Percentiles rank a stretch among this genome's conserved stretches.
phyloP scores from a whole-genome alignment of 2,113 vertebrate genomes.

The Drymodes brunneopygia region DNA sequence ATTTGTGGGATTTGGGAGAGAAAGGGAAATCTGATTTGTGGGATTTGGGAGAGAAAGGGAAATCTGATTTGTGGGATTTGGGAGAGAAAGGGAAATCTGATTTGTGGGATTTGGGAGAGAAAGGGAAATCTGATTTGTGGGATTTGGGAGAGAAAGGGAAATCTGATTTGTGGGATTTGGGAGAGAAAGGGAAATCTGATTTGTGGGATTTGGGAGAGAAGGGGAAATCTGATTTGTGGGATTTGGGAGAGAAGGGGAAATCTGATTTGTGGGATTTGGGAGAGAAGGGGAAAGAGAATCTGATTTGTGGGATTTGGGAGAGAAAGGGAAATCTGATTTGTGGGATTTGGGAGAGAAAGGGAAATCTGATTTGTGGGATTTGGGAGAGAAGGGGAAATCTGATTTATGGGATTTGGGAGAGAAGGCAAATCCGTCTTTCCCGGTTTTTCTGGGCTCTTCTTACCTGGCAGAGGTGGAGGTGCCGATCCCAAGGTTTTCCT shows the following conservation, averaged over 20 bases:
- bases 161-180: neutral
- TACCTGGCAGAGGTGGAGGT: neutral
- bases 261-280: neutral
- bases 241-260: neutral
- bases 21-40: neutral
- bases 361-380: neutral
- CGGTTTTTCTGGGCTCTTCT: neutral
- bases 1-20: neutral
- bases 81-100: neutral
- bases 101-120: neutral
- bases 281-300: neutral
- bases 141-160: neutral
- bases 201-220: neutral
- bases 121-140: neutral
- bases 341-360: neutral
- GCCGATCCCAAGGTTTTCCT: neutral
- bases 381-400: neutral
- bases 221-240: neutral
- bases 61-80: neutral
- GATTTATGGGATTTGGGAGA: neutral
- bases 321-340: neutral
- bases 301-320: neutral
- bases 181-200: neutral
- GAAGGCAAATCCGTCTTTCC: neutral
- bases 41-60: no score